Conservation (phyloP, 2,888 invertebrate genomes). For the Scaeva pyrastri region DNA sequence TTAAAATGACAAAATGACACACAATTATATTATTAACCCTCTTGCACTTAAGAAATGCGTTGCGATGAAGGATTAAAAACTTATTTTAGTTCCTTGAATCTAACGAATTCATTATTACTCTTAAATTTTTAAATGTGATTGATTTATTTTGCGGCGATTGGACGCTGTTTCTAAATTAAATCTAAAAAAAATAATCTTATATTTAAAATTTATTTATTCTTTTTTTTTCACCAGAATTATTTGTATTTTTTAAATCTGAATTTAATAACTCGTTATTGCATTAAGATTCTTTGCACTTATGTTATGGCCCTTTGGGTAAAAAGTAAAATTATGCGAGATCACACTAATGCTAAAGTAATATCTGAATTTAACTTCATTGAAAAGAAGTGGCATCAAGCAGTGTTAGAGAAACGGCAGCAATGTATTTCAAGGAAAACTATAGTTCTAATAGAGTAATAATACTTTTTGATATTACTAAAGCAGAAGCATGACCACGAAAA, state of each 20-base stretch:
- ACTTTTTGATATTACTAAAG: neutral
- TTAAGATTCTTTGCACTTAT: slow-evolving; percentile 67
- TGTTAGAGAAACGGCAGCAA: neutral
- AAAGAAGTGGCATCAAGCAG: neutral
- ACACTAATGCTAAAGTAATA: slow-evolving; percentile 2
- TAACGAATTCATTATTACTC: slow-evolving; percentile 53
- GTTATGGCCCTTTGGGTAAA: slow-evolving; percentile 13
- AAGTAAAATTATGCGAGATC: neutral
- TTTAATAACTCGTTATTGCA: slow-evolving; percentile 69
- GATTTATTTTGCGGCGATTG: slow-evolving; percentile 42
- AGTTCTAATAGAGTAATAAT: neutral
- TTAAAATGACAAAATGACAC: slow-evolving; percentile 74
- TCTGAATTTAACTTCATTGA: neutral
- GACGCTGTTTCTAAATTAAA: slow-evolving; percentile 42
- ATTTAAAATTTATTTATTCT: slow-evolving; percentile 48
- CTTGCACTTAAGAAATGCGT: slow-evolving; percentile 50
- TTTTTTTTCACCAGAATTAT: slow-evolving; percentile 59
- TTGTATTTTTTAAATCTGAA: slow-evolving; percentile 20
- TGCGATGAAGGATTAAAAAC: slow-evolving; percentile 46
- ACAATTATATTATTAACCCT: slow-evolving; percentile 50
- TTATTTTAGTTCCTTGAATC: slow-evolving; percentile 51
- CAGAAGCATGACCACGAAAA: neutral
- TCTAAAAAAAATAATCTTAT: slow-evolving; percentile 46
- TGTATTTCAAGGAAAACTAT: too few species aligned
- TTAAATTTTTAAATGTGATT: slow-evolving; percentile 60